Evolutionary conservation across 2,797 vertebrate species (phyloP), one percentile per base, ranked within the genome.

Genomic region (Artibeus lituratus): DNA sequence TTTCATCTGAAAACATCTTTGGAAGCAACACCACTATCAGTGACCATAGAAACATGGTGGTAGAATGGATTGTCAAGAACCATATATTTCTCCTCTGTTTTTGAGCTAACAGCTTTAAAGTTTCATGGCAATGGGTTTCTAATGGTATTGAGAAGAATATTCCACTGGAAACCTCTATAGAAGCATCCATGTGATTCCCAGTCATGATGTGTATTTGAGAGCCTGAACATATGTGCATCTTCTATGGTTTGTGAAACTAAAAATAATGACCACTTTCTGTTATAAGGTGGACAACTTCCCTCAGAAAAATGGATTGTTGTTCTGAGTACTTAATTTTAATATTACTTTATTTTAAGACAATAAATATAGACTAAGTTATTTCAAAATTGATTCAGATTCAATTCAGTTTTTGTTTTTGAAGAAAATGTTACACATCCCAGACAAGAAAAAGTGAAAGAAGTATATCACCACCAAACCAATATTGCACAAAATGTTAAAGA

Each of bases 291-390:
- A 69, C 10, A 69, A 22, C 42, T 80, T 81, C 42, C 14, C 24
- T 94, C 7, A 47, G 47, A 69, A 83, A 76, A 76, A 32, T 69
- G 11, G 47, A 32, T 59, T 74, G 26, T 16, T 70, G n/a, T 87
- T 22, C 59, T 83, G 90, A 76, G 53, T 87, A 76, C 65, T 74
- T 88, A 70, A 81, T 83, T 72, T 84, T 57, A 70, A 59, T 92
- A 80, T 65, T 87, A 12, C 29, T 65, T n/a, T 87, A 51, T 85
- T 93, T 94, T 74, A 95, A 91, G 51, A 42, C 51, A 51, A 65
- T 53, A 76, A 91, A 57, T 37, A 81, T 81, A 86, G 65, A 87
- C 44, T 74, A 53, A 32, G 9, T 91, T 89, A 84, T 85, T 67
- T 73, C 37, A 39, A 77, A 22, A 72, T 88, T 82, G 89, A 47